phyloP scores from a whole-genome alignment of 2,888 invertebrate genomes.

The Augochlorella aurata region DNA sequence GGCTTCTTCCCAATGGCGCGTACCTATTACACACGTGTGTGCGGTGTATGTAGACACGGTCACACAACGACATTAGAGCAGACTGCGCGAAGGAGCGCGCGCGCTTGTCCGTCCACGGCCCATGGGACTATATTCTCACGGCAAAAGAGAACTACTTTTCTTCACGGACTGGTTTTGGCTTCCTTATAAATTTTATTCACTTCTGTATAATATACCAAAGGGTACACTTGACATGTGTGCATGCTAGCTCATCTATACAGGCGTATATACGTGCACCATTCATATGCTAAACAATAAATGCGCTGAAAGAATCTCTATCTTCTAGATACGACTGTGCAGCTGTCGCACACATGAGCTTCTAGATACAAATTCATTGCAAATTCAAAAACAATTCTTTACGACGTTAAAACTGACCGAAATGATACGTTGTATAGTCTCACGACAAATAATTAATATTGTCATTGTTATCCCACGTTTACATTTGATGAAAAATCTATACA shows the following conservation, averaged over 20 bases:
- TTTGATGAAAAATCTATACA: too few species aligned
- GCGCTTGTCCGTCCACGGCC: constrained; percentile 12
- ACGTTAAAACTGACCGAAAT: constrained; percentile 40
- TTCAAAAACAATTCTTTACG: constrained; percentile 16
- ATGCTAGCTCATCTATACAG: constrained; percentile 51
- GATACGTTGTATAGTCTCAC: constrained; percentile 38
- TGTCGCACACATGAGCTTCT: constrained; percentile 26
- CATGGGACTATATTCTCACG: constrained; percentile 52
- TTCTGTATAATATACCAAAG: constrained; percentile 79
- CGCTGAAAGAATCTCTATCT: constrained; percentile 78
- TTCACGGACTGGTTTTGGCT: constrained; percentile 70
- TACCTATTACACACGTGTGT: neutral
- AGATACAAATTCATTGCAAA: constrained; percentile 7
- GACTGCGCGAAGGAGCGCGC: constrained; percentile 31
- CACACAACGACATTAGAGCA: constrained; percentile 46
- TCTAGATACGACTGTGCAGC: constrained; percentile 53
- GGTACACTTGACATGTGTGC: constrained; percentile 63
- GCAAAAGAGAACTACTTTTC: constrained; percentile 38
- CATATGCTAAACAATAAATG: constrained; percentile 81
- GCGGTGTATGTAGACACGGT: constrained; percentile 14
- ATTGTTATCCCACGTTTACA: neutral
- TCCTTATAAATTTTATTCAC: constrained; percentile 81
- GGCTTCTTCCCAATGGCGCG: constrained; percentile 64
- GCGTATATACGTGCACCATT: constrained; percentile 61
- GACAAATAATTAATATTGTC: neutral